Evolutionary conservation across 2,113 vertebrate species (phyloP).

Genomic region (Pachycephala philippinensis): DNA sequence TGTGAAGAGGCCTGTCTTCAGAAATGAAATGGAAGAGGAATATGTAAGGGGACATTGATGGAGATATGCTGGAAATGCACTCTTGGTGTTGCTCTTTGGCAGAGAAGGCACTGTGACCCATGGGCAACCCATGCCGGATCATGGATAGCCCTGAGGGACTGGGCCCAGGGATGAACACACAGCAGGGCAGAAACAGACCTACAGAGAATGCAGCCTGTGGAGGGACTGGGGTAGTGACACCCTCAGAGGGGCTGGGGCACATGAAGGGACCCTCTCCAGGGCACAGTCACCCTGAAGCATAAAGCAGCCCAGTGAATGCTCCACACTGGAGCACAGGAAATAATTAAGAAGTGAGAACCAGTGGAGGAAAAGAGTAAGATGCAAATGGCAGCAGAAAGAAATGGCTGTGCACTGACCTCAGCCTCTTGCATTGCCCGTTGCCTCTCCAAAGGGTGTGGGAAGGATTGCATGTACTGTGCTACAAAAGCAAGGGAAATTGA

Average conservation of each 20-base stretch:
- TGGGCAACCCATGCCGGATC: too few species aligned
- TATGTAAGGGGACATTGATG: neutral
- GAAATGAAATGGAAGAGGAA: neutral
- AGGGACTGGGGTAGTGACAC: neutral
- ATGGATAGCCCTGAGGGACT: neutral
- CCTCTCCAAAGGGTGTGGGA: neutral
- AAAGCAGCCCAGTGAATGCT: neutral
- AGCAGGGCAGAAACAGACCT: neutral
- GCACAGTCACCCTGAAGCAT: neutral
- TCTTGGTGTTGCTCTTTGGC: neutral
- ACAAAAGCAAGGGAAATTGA: neutral
- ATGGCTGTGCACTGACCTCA: accelerated
- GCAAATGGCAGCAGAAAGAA: neutral
- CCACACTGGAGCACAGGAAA: neutral
- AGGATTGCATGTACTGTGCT: accelerated
- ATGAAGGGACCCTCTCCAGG: neutral
- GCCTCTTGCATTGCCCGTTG: neutral
- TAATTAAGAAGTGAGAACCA: neutral
- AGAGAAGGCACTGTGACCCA: accelerated
- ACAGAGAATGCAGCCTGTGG: neutral
- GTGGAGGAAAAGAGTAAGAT: neutral
- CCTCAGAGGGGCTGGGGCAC: neutral
- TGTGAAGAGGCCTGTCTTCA: neutral
- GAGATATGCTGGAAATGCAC: neutral
- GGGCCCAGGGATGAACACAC: accelerated